These are phyloP conservation scores for Megaceryle alcyon DNA, from an alignment of 2,797 vertebrate species.

Conservation along the genomic window DNA sequence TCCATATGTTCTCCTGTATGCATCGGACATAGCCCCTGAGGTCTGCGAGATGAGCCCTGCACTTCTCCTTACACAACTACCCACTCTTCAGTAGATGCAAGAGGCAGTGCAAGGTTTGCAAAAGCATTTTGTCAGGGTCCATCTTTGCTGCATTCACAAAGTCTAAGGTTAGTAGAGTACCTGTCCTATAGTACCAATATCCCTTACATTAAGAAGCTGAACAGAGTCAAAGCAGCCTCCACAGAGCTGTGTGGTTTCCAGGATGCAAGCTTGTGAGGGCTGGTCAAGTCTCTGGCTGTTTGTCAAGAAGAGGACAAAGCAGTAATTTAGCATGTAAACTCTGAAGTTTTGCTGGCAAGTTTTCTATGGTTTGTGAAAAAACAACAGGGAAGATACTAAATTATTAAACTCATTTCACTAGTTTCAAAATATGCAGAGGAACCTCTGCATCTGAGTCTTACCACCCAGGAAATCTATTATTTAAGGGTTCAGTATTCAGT, in stretches of 20 bases:
- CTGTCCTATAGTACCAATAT: background rate
- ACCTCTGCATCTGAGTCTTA: background rate
- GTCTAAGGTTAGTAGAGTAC: background rate
- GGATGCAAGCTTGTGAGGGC: background rate
- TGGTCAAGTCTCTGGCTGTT: background rate
- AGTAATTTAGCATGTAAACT: background rate
- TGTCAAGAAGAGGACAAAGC: background rate
- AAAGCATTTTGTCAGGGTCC: background rate
- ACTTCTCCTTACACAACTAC: background rate
- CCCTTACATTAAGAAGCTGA: background rate
- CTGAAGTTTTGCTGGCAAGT: background rate
- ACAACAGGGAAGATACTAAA: background rate
- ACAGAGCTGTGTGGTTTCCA: background rate
- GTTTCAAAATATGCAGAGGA: background rate
- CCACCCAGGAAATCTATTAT: background rate
- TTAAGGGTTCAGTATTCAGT: background rate
- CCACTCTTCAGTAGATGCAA: background rate
- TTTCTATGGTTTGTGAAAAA: background rate
- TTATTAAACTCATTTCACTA: background rate
- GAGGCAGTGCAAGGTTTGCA: background rate
- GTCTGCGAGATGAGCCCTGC: accelerated
- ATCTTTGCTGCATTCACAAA: background rate
- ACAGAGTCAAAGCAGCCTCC: background rate
- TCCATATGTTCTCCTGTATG: background rate
- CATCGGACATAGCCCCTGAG: background rate